These are phyloP conservation scores for Caenorhabditis plicata DNA, from an alignment of 2,888 invertebrate genomes.

Conservation along the genomic window DNA sequence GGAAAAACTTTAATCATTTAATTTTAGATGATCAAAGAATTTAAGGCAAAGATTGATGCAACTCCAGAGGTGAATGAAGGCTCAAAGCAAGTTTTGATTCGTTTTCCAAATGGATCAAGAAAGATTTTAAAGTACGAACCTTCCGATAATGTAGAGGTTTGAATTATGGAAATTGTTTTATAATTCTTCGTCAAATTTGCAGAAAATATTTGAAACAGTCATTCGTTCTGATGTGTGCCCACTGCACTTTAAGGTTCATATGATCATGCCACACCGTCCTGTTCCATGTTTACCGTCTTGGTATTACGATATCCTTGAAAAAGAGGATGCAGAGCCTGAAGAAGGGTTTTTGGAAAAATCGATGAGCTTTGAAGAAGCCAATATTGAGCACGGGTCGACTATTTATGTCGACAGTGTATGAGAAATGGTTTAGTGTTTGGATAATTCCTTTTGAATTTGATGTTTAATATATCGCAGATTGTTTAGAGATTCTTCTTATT, in stretches of 20 bases:
- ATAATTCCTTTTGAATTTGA: background rate
- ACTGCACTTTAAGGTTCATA: conserved; percentile 25
- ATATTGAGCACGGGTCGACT: conserved; percentile 18
- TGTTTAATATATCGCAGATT: too few relatives aligned
- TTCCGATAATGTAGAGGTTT: conserved; percentile 11
- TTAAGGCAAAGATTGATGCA: background rate
- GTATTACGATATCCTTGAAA: conserved; percentile 15
- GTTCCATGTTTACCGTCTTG: conserved; percentile 14
- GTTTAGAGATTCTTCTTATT: too few relatives aligned
- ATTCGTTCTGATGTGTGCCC: conserved; percentile 17
- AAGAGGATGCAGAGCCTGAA: conserved; percentile 23
- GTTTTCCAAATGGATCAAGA: conserved; percentile 19
- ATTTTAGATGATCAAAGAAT: conserved; percentile 14
- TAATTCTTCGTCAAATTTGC: background rate
- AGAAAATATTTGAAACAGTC: conserved; percentile 19
- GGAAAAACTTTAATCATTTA: background rate
- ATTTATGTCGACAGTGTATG: conserved; percentile 23
- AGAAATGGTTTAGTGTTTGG: background rate
- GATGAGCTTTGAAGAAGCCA: conserved; percentile 15
- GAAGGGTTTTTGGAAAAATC: conserved; percentile 11
- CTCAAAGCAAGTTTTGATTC: conserved; percentile 13
- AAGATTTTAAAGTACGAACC: conserved; percentile 21
- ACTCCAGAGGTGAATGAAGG: background rate
- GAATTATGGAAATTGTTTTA: background rate
- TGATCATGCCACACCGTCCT: conserved; percentile 19